Percentiles rank a stretch among this genome's conserved stretches.
Evolutionary conservation across 2,888 invertebrate species (phyloP).

Genomic region (Dryobotodes eremita): DNA sequence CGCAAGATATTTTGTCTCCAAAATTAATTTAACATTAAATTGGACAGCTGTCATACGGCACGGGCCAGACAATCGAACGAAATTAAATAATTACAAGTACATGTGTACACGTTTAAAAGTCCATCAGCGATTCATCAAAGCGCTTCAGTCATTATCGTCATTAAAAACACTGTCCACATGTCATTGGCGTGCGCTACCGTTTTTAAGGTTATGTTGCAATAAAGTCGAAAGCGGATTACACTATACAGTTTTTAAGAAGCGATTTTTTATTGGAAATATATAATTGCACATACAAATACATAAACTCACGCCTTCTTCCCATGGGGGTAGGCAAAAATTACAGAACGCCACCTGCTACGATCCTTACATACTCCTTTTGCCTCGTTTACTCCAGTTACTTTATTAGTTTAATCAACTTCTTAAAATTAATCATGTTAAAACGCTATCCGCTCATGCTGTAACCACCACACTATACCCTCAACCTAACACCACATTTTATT

Average conservation of each 20-base stretch:
- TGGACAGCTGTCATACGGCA: conserved; percentile 56
- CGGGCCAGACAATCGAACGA: conserved; percentile 61
- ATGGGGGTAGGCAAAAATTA: too few relatives aligned
- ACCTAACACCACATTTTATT: conserved; percentile 53
- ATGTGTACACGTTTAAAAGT: conserved; percentile 80
- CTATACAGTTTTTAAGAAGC: background rate
- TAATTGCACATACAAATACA: too few relatives aligned
- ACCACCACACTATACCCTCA: background rate
- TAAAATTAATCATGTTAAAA: too few relatives aligned
- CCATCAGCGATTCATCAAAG: conserved; percentile 60
- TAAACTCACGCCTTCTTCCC: too few relatives aligned
- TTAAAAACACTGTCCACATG: conserved; percentile 69
- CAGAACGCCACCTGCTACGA: too few relatives aligned
- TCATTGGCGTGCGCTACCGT: conserved; percentile 71
- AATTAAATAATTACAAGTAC: conserved; percentile 77
- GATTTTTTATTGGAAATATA: background rate
- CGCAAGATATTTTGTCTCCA: conserved; percentile 57
- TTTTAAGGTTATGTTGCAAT: conserved; percentile 38
- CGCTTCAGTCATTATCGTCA: conserved; percentile 70
- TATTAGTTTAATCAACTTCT: too few relatives aligned
- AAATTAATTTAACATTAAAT: conserved; percentile 61
- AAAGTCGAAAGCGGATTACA: conserved; percentile 38
- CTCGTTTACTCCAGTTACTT: too few relatives aligned
- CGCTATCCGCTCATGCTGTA: conserved; percentile 19
- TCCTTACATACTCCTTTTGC: too few relatives aligned